Percentiles rank a stretch among this genome's conserved stretches.
Evolutionary conservation across 2,888 invertebrate species (phyloP).

Genomic region (Ryuthela nishihirai): DNA sequence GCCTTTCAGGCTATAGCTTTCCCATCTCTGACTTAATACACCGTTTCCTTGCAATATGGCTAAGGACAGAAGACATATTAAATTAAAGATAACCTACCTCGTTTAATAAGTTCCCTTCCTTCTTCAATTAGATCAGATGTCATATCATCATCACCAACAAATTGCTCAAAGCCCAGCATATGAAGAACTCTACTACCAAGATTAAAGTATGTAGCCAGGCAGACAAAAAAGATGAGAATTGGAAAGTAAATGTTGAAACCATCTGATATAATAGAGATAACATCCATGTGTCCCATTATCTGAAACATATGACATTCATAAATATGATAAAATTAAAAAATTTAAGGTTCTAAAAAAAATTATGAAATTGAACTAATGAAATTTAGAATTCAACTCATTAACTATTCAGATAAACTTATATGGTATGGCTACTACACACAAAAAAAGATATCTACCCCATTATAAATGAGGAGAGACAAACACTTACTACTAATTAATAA

Average conservation of each 20-base stretch:
- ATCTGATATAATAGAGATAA: constrained; percentile 90
- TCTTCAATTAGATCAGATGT: constrained; percentile 91
- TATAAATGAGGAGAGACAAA: too few relatives aligned
- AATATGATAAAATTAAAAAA: too few relatives aligned
- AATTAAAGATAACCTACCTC: constrained; percentile 91
- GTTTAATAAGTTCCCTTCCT: constrained; percentile 82
- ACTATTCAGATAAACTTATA: too few relatives aligned
- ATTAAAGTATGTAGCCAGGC: constrained; percentile 89
- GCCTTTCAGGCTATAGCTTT: too few relatives aligned
- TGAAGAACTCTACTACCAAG: constrained; percentile 86
- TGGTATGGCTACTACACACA: too few relatives aligned
- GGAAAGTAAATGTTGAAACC: constrained; percentile 99
- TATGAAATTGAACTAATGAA: too few relatives aligned
- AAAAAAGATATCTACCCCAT: too few relatives aligned
- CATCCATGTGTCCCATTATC: constrained; percentile 77
- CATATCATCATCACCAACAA: constrained; percentile 88
- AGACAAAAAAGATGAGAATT: constrained; percentile 89
- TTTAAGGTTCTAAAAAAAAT: too few relatives aligned
- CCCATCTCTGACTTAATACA: too few relatives aligned
- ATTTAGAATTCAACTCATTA: too few relatives aligned
- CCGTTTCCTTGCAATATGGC: too few relatives aligned
- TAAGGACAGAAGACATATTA: background rate
- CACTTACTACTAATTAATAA: too few relatives aligned
- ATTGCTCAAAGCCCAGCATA: constrained; percentile 93
- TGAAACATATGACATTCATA: constrained; percentile 16